Base-by-base conservation (phyloP, 2,888 invertebrate genomes). In the Blera fallax region DNA sequence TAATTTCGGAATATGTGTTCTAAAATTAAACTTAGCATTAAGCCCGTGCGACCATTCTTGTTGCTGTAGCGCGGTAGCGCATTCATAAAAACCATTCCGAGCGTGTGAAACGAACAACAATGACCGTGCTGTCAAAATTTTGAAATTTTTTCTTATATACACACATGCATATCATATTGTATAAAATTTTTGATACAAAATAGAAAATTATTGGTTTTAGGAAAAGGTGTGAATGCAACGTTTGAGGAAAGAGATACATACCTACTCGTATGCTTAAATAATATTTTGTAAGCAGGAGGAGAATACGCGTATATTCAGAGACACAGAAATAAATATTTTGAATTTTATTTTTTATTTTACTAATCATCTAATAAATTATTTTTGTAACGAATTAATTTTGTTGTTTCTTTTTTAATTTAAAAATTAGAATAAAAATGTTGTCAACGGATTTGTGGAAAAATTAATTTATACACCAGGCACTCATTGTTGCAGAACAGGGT, bases 121-220 rank as follows among this genome's bases (percentile, higher is more conserved):
- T 69, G 54, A 69, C 54, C 54, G 40, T 29, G 67, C 67, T 69
- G 67, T 69, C 67, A 69, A 52, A 69, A 65, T 24, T 52, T 65
- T 50, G 8, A n/a, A 65, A 50, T 54, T 32, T 27, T 29, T 29
- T n/a, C 14, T 7, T 50, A 11, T 45, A 37, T n/a, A n/a, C n/a
- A n/a, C n/a, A n/a, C n/a, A n/a, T 50, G 14, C 7, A 2, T 10
- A 14, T 21, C 34, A 43, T 43, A 43, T 18, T 48, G 43, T 48
- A 64, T 50, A 34, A 21, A 6, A 65, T 37, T 65, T 52, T 24
- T 37, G 10, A 11, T 52, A 0, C 10, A 65, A 52, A 48, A 48
- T 10, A 21, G 34, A 48, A 29, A 24, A 3, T 14, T 43, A 18
- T 3, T 34, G 1, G 3, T n/a, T 14, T 8, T 8, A 4, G 8